Base-by-base conservation (phyloP, 2,113 vertebrate species). In the Myotis lucifugus region DNA sequence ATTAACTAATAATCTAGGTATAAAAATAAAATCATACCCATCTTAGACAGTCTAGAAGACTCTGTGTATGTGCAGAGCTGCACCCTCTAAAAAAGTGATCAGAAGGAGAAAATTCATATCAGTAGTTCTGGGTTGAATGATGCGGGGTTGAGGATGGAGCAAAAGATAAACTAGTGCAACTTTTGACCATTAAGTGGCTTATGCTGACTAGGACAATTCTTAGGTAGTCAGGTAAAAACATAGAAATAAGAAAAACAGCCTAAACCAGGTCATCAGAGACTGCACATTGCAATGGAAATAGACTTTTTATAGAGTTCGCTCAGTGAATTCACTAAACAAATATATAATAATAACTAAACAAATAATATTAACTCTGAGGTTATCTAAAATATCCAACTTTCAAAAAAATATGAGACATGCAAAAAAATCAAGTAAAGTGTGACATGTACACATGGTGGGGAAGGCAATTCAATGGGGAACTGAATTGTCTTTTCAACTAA, bases 111-210 rank as follows among this genome's bases (percentile, higher is more conserved):
- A 90, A 46, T 19, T 10, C 42, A 52, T 52, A 27, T 9, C 74
- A 52, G 1, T 52, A 40, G 18, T 8, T 89, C 7, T 27, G 19
- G 8, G 5, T 18, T 83, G 15, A 78, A n/a, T 15, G 37, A 1
- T 9, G 2, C n/a, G 3, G 9, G 2, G 7, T 1, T 18, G 3
- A 25, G 14, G 4, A 18, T 29, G 17, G 27, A 9, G 3, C 10
- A 70, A 46, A 70, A 46, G 2, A 3, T 78, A 90, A 61, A 88
- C 10, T 86, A 21, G 48, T 5, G 17, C 13, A 69, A 42, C 32
- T 61, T 88, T 32, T 82, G 17, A 50, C 56, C 37, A 87, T 21
- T 46, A 86, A 73, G 52, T 42, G n/a, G 7, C 14, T 42, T 88
- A 77, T 1, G 1, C 50, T 13, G 50, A 70, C 15, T 6, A 37